phyloP scores from a whole-genome alignment of 2,113 vertebrate species.

The Tetrax tetrax region DNA sequence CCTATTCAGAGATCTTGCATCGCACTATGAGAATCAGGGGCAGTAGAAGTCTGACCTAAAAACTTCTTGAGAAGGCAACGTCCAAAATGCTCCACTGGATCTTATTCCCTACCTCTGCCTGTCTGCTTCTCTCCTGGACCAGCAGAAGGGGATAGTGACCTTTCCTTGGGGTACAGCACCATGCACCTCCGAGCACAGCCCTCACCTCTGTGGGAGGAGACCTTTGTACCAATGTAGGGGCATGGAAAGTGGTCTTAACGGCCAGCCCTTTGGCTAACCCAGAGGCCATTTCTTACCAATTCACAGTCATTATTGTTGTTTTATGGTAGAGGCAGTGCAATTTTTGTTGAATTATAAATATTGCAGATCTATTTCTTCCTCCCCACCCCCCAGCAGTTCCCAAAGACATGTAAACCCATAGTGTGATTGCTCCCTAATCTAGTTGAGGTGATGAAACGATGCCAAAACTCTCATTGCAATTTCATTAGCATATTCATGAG shows the following conservation, averaged over 20 bases:
- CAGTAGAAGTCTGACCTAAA: neutral
- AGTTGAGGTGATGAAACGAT: constrained; percentile 75
- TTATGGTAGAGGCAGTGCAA: constrained; percentile 36
- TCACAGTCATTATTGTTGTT: constrained; percentile 41
- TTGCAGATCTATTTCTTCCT: constrained; percentile 7
- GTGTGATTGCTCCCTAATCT: constrained; percentile 75
- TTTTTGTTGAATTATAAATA: constrained; percentile 74
- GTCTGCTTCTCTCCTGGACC: neutral
- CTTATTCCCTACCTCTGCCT: neutral
- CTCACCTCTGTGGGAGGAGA: neutral
- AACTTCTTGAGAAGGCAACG: neutral
- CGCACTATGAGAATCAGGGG: neutral
- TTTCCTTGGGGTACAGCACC: neutral
- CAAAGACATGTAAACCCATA: constrained; percentile 63
- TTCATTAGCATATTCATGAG: constrained; percentile 84
- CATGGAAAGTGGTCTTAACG: neutral
- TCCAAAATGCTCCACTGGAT: neutral
- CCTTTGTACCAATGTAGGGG: too few species aligned
- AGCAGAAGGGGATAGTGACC: neutral
- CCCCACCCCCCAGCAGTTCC: constrained; percentile 50
- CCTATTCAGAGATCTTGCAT: neutral
- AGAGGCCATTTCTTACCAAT: neutral
- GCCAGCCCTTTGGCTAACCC: neutral
- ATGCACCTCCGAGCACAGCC: neutral
- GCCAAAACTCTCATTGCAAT: constrained; percentile 80